Base-by-base conservation (phyloP, 2,113 vertebrate genomes). In the Calyptomena viridis region DNA sequence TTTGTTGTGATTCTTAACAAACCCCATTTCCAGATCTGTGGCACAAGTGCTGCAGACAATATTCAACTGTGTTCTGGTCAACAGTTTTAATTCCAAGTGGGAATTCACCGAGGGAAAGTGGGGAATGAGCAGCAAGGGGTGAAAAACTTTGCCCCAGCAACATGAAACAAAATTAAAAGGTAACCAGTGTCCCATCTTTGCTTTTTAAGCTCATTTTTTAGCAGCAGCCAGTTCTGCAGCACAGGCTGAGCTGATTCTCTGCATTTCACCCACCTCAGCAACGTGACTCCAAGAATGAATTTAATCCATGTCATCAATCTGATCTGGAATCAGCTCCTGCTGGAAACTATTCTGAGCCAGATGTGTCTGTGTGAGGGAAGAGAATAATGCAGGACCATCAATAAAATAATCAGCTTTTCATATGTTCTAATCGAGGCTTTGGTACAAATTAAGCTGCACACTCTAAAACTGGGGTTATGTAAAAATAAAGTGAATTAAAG, bases 291-390 rank as follows among this genome's bases (percentile, higher is more conserved):
- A 55, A 11, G 72, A 69, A 75, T 28, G 62, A 78, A 47, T 79
- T 89, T 28, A 40, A 28, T 16, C 56, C 22, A 0, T 28, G 6
- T 66, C 84, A 91, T 89, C 88, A 78, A 89, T 91, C 75, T 81
- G 64, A 14, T 49, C 42, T 63, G 63, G 69, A 78, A 59, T 47
- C 80, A 77, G 71, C 47, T 86, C 62, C 72, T 55, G 77, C 21
- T 66, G 74, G 23, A 53, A 93, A 53, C 52, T 60, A 11, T 86
- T 89, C 66, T 14, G 85, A 92, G 85, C 84, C 62, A n/a, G 76
- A 94, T 83, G 72, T 50, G 46, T 52, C 89, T 66, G 46, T 3
- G 2, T 52, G 83, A 58, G 46, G 77, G 77, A 35, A 75, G 67
- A 55, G 33, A 15, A 80, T 66, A 56, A 5, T 33, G 58, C 40